These are phyloP conservation scores for Galbula dea DNA, from an alignment of 2,113 vertebrate species.

Conservation along the genomic window DNA sequence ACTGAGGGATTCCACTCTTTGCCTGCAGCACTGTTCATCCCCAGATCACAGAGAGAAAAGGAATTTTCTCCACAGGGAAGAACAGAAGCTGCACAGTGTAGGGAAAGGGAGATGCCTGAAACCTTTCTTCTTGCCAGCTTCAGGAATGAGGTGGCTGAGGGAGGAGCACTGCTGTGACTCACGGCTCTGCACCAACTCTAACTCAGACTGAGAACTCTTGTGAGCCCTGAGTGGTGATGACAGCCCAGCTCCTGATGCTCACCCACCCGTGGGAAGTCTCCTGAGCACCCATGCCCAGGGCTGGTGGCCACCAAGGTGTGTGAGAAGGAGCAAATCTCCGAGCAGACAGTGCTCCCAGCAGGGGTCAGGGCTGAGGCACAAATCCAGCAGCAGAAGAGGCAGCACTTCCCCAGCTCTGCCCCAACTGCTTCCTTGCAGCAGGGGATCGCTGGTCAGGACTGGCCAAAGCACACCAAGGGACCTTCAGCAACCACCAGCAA, in stretches of 20 bases:
- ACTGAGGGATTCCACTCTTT: neutral
- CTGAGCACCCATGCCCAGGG: neutral
- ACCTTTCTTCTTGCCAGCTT: neutral
- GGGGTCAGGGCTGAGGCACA: neutral
- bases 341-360: neutral
- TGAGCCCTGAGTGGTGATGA: neutral
- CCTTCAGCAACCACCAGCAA: neutral
- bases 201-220: fast-evolving
- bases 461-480: neutral
- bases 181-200: neutral
- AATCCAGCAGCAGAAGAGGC: neutral
- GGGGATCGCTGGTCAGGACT: neutral
- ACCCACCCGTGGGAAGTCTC: neutral
- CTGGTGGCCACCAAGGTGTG: neutral
- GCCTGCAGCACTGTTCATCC: neutral
- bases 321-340: fast-evolving
- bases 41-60: neutral
- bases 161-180: fast-evolving
- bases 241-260: neutral
- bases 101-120: neutral
- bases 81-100: neutral
- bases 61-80: neutral
- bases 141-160: neutral
- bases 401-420: neutral
- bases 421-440: fast-evolving